phyloP scores from a whole-genome alignment of 2,797 vertebrate genomes.

The Leuciscus waleckii region DNA sequence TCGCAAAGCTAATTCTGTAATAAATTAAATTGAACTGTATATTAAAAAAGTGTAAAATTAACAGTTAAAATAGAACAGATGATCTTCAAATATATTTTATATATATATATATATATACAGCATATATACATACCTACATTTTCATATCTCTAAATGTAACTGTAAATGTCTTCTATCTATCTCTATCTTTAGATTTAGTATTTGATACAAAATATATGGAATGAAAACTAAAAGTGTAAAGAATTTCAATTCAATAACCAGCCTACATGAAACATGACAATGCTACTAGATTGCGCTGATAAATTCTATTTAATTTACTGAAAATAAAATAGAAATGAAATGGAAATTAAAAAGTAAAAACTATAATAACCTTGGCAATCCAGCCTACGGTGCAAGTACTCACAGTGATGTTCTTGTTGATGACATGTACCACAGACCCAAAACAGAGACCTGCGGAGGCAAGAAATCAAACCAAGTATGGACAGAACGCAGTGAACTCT shows the following conservation, averaged over 20 bases:
- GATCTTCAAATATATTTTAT: too few species aligned
- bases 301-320: not conserved
- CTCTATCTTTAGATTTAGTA: not conserved
- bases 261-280: not conserved
- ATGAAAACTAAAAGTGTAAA: not conserved
- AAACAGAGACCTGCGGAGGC: not conserved
- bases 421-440: not conserved
- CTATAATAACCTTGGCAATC: not conserved
- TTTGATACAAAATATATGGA: too few species aligned
- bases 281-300: not conserved
- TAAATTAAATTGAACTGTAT: not conserved
- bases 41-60: not conserved
- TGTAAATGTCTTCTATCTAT: not conserved
- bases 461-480: not conserved
- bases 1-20: not conserved
- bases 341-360: not conserved
- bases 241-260: not conserved
- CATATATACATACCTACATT: not conserved
- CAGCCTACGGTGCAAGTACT: not conserved
- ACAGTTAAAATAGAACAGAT: not conserved
- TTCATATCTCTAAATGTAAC: not conserved
- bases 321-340: not conserved
- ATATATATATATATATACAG: not conserved
- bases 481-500: not conserved
- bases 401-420: not conserved